Conservation (phyloP, 2,797 vertebrate species). For the Eulemur albifrons region DNA sequence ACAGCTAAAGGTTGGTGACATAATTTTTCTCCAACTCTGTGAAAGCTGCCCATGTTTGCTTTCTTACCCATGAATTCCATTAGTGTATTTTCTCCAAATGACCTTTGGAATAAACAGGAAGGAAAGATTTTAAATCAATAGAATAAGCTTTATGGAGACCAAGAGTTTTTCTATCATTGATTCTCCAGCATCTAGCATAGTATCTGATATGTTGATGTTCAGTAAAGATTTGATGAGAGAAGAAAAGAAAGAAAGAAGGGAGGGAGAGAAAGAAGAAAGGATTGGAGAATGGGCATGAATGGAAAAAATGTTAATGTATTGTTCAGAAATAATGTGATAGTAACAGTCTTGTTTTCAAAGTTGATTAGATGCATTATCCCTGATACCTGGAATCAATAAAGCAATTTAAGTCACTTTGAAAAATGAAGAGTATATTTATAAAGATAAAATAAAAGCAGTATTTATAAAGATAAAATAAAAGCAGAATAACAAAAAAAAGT, state of each 20-base stretch:
- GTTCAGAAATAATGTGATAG: conserved; percentile 9
- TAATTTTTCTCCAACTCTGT: conserved; percentile 19
- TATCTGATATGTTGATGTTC: not conserved
- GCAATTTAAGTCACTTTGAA: conserved; percentile 35
- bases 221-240: not conserved
- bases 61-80: conserved; percentile 35
- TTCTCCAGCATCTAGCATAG: not conserved
- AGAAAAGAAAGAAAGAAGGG: not conserved
- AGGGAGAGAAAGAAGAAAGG: not conserved
- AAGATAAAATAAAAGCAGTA: not conserved
- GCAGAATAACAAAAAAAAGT: not conserved
- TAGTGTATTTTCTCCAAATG: not conserved
- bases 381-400: conserved; percentile 5
- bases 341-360: conserved; percentile 23
- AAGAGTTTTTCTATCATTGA: conserved; percentile 13
- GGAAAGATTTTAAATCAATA: conserved; percentile 12
- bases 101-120: conserved; percentile 38
- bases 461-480: conserved; percentile 30
- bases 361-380: not conserved
- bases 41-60: not conserved
- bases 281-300: not conserved
- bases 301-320: not conserved
- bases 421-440: conserved; percentile 30
- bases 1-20: conserved; percentile 60
- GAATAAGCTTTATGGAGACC: not conserved